A percentile compares a stretch with the other conserved stretches of the same genome.
Evolutionary conservation across 1,140 invertebrate species (phyloP).

Genomic region (Eurytemora carolleeae): DNA sequence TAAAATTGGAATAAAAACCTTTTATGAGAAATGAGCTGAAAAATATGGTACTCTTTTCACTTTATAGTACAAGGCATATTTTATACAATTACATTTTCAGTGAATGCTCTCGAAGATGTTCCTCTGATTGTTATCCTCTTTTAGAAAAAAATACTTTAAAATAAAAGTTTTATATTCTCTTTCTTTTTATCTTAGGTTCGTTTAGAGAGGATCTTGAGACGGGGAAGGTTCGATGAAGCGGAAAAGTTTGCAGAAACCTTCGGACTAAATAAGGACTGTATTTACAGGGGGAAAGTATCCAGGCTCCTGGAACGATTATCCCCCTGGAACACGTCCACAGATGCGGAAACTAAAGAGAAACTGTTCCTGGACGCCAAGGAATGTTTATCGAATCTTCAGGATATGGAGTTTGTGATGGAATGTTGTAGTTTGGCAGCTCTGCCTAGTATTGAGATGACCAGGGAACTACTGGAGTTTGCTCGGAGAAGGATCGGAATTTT

Average conservation of each 20-base stretch:
- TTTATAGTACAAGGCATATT: no score
- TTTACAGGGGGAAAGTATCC: constrained; percentile 16
- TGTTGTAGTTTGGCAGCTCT: background rate
- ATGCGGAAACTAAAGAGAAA: no score
- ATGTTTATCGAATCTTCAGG: background rate
- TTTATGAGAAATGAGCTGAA: no score
- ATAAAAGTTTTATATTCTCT: no score
- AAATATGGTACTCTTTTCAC: no score
- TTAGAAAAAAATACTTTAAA: no score
- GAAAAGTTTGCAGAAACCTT: constrained; percentile 15
- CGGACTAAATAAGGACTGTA: constrained; percentile 3
- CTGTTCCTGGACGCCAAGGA: no score
- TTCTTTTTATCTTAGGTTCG: background rate
- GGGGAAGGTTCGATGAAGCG: constrained; percentile 17
- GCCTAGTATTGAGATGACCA: background rate
- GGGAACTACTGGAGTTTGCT: background rate
- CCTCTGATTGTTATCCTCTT: no score
- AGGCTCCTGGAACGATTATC: constrained; percentile 16
- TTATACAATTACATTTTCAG: no score
- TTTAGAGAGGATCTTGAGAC: constrained; percentile 11
- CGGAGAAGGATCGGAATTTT: background rate
- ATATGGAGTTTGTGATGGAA: background rate
- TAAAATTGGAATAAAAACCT: no score
- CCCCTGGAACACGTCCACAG: no score
- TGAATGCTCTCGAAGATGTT: no score